Percentiles rank a stretch among this genome's conserved stretches.
phyloP scores from a whole-genome alignment of 1,140 invertebrate genomes.

The Plutomurus gul region DNA sequence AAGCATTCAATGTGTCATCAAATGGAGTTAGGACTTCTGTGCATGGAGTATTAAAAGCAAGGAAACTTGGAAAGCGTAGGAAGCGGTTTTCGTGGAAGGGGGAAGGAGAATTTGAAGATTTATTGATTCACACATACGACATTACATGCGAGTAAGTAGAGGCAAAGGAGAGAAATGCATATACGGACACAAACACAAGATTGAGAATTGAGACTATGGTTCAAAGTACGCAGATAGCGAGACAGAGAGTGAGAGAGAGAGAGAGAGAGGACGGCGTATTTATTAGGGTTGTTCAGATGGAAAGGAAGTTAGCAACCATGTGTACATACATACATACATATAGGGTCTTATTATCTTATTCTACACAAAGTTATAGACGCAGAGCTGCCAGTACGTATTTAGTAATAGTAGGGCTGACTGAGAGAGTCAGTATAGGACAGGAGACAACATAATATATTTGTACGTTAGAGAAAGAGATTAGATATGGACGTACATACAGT shows the following conservation, averaged over 20 bases:
- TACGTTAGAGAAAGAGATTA: not conserved
- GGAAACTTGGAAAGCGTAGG: too few species aligned
- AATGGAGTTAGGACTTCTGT: slow-evolving; percentile 9
- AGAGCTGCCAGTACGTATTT: not conserved
- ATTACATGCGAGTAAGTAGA: not conserved
- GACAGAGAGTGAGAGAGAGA: not conserved
- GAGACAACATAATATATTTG: too few species aligned
- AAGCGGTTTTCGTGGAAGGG: not conserved
- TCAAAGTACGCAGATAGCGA: not conserved
- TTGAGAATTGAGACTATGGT: slow-evolving; percentile 14
- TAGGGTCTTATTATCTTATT: too few species aligned
- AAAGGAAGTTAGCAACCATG: not conserved
- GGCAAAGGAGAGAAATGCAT: not conserved
- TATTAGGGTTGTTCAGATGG: not conserved
- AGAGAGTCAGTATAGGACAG: too few species aligned
- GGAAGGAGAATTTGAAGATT: slow-evolving; percentile 26
- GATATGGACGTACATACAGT: too few species aligned
- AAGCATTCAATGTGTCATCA: not conserved
- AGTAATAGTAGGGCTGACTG: not conserved
- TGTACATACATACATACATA: not conserved
- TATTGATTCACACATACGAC: slow-evolving; percentile 30
- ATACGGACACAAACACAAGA: not conserved
- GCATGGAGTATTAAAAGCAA: not conserved
- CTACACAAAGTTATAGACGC: not conserved
- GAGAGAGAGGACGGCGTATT: not conserved